Evolutionary conservation across 1,140 invertebrate genomes (phyloP).

Genomic region (Chrysomallon squamiferum): DNA sequence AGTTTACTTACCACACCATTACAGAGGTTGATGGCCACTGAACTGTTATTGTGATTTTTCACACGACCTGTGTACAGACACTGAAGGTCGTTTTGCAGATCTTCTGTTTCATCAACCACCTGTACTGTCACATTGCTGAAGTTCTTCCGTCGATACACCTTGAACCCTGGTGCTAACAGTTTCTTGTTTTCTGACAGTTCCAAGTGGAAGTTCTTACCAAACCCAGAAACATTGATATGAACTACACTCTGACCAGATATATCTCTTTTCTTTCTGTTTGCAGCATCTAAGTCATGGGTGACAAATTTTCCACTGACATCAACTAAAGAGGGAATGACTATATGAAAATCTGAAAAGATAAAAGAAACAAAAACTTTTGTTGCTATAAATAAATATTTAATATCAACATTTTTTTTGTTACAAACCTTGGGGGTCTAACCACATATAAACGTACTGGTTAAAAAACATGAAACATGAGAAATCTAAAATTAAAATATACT

Average conservation of each 20-base stretch:
- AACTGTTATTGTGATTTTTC: constrained; percentile 15
- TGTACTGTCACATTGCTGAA: background rate
- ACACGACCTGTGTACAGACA: constrained; percentile 27
- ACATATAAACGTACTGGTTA: no score
- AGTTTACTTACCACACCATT: constrained; percentile 31
- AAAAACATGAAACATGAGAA: no score
- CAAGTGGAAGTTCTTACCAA: constrained; percentile 27
- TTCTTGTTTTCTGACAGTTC: background rate
- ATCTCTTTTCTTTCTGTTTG: background rate
- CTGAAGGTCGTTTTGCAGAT: background rate
- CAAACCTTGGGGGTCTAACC: no score
- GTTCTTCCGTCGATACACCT: constrained; percentile 2
- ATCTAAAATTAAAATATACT: no score
- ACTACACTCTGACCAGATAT: constrained; percentile 5
- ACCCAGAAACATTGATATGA: constrained; percentile 30
- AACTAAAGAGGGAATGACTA: background rate
- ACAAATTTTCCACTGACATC: background rate
- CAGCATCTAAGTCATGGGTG: background rate
- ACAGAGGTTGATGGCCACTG: constrained; percentile 30
- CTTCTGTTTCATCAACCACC: background rate
- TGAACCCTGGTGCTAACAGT: background rate
- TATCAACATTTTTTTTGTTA: no score
- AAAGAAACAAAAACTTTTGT: background rate
- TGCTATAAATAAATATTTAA: no score
- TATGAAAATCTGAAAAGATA: constrained; percentile 1